Percentiles rank a stretch among this genome's conserved stretches.
Conservation (phyloP, 2,797 vertebrate species). For the Neostethus bicornis region DNA sequence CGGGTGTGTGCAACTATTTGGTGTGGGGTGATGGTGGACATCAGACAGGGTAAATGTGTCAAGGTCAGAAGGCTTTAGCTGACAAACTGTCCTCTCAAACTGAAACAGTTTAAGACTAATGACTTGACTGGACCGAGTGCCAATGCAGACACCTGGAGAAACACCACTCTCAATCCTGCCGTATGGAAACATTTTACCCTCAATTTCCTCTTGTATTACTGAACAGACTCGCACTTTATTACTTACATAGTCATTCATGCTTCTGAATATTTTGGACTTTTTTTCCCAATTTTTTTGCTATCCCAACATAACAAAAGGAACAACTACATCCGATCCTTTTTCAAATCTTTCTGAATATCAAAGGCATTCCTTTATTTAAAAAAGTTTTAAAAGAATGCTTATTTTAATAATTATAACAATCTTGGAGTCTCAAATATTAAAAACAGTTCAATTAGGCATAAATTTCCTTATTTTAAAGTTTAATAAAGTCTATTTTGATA, state of each 20-base stretch:
- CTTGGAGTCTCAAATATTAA: background rate
- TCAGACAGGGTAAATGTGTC: slow-evolving; percentile 33
- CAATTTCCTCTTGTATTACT: slow-evolving; percentile 50
- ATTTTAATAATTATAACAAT: background rate
- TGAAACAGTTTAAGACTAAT: slow-evolving; percentile 49
- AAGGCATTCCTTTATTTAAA: background rate
- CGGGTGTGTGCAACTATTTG: slow-evolving; percentile 8
- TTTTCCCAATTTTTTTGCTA: background rate
- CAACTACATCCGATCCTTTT: background rate
- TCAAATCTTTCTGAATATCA: background rate
- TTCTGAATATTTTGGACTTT: slow-evolving; percentile 23
- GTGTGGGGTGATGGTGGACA: slow-evolving; percentile 1
- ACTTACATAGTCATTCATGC: slow-evolving; percentile 37
- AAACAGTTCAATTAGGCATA: background rate
- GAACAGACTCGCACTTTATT: slow-evolving; percentile 38
- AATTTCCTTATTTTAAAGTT: background rate
- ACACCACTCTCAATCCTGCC: slow-evolving; percentile 67
- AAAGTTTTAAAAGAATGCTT: background rate
- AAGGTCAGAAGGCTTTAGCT: slow-evolving; percentile 40
- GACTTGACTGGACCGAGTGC: slow-evolving; percentile 37
- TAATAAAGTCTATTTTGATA: slow-evolving; percentile 23
- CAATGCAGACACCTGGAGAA: slow-evolving; percentile 78
- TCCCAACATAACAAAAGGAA: background rate
- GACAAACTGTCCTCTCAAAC: slow-evolving; percentile 35
- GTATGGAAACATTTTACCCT: slow-evolving; percentile 70